Conservation (phyloP, 2,113 vertebrate genomes). For the Labeo catla region DNA sequence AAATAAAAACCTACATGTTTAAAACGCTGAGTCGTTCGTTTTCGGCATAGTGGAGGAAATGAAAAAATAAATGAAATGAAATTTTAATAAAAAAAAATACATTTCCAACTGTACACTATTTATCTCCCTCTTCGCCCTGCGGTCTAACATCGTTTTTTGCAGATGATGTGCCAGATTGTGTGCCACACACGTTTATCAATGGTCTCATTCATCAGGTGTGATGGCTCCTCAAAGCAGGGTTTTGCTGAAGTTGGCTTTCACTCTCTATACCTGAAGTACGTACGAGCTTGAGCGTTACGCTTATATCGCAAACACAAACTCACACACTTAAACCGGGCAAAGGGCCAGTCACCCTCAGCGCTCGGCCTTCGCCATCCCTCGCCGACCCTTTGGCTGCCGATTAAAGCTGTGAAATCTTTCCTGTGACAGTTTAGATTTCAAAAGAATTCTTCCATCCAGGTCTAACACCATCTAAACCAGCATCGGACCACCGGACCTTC, state of each 20-base stretch:
- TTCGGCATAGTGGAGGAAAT: conserved; percentile 19
- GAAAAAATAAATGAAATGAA: conserved; percentile 18
- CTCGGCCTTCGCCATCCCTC: no score
- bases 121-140: conserved; percentile 21
- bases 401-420: conserved; percentile 48
- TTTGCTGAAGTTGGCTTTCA: conserved; percentile 18
- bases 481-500: conserved; percentile 11
- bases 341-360: conserved; percentile 9
- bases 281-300: conserved; percentile 15
- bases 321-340: conserved; percentile 21
- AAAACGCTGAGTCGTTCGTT: background rate
- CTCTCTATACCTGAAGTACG: conserved; percentile 26
- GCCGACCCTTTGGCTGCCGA: conserved; percentile 37
- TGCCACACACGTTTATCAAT: conserved; percentile 50
- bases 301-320: conserved; percentile 18
- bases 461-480: conserved; percentile 33
- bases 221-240: conserved; percentile 3
- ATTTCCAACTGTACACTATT: conserved; percentile 13
- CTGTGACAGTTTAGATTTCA: conserved; percentile 47
- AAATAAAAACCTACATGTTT: background rate
- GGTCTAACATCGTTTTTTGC: conserved; percentile 11
- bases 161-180: conserved; percentile 17
- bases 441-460: conserved; percentile 49
- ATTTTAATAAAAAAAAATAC: background rate
- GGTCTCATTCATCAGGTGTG: conserved; percentile 44